Base-by-base conservation (phyloP, 92 coral and sea anemone genomes). In the Actinostola sp. region DNA sequence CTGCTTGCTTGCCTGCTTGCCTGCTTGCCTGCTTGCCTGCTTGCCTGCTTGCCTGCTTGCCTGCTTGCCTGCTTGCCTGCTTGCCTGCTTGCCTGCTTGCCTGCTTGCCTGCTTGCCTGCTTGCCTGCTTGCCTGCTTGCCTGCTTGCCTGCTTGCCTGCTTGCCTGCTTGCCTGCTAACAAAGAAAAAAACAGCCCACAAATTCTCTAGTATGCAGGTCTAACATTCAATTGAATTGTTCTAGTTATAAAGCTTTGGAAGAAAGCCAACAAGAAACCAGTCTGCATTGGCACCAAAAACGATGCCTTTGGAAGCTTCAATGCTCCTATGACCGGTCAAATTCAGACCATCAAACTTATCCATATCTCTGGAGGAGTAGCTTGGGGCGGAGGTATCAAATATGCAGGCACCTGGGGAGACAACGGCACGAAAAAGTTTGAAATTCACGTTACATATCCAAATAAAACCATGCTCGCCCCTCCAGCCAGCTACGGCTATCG, bases 291-390 rank as follows among this genome's bases (percentile, higher is more conserved):
- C 10, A 42, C 74, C 8, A 68, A 50, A 45, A 19, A 29, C 15
- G 61, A 68, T 33, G 8, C 42, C 0, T 68, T 30, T 35, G 74
- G 74, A 8, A 20, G 9, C n/a, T 34, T 68, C 25, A 34, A 14
- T 2, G 43, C 45, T 51, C 46, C 61, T 17, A 29, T 50, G 1
- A 17, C 61, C 21, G 61, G 74, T 21, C n/a, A 68, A 34, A 17
- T 50, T 2, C 31, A 50, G 17, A 32, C 23, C 15, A 30, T 68
- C 43, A 68, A 68, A 36, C 49, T 68, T 12, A 39, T 33, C 17
- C 62, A 68, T 49, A 5, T 68, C 30, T 68, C 74, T 13, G 74
- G 74, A 0, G 61, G 62, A 1, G 74, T 68, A n/a, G 43, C 74
- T 1, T 49, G 50, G 48, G 43, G 48, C 3, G 49, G 61, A 20